Evolutionary conservation across 2,888 invertebrate genomes (phyloP).

Genomic region (Leistus spinibarbis): DNA sequence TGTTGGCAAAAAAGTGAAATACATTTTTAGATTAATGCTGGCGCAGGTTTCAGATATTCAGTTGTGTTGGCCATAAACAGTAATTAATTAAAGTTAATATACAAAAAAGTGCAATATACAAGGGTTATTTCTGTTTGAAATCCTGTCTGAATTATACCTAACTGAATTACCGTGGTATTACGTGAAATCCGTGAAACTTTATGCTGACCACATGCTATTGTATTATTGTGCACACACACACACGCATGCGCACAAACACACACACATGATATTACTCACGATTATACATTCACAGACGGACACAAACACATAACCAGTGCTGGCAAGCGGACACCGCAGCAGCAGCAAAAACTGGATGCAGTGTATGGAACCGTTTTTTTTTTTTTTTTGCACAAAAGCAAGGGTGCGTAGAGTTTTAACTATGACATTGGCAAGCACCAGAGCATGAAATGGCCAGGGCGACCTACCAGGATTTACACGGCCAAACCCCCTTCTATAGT

Average conservation of each 20-base stretch:
- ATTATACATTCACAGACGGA: background rate
- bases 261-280: background rate
- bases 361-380: constrained; percentile 10
- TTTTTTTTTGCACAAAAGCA: background rate
- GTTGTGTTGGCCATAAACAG: background rate
- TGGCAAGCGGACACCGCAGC: background rate
- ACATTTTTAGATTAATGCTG: background rate
- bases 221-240: background rate
- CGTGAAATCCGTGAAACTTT: background rate
- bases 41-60: background rate
- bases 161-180: constrained; percentile 3
- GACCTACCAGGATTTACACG: constrained; percentile 17
- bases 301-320: background rate
- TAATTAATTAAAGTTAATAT: constrained; percentile 6
- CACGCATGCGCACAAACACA: background rate
- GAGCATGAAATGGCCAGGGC: constrained; percentile 28
- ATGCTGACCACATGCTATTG: constrained; percentile 4
- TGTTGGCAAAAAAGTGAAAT: background rate
- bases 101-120: constrained; percentile 1
- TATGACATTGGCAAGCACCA: constrained; percentile 29
- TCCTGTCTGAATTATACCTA: background rate
- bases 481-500: constrained; percentile 9
- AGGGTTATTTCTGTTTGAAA: background rate
- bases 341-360: constrained; percentile 22
- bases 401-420: constrained; percentile 12